Base-by-base conservation (phyloP, 2,888 invertebrate species). In the Xestobium rufovillosum region DNA sequence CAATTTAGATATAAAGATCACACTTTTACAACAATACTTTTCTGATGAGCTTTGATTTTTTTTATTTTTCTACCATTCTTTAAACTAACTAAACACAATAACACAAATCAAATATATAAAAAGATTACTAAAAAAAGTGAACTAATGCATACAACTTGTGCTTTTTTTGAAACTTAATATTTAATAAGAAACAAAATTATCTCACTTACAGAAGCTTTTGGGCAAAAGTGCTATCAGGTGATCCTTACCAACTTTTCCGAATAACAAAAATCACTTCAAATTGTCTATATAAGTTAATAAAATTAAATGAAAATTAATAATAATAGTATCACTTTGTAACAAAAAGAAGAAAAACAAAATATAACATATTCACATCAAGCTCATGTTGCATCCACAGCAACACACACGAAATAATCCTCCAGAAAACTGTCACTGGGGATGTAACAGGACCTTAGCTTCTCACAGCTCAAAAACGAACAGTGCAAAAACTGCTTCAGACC, bases 251-350 rank as follows among this genome's bases (percentile, higher is more conserved):
- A n/a, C n/a, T n/a, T n/a, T n/a, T n/a, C n/a, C n/a, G n/a, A n/a
- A n/a, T n/a, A n/a, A n/a, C n/a, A n/a, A n/a, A n/a, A n/a, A n/a
- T n/a, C n/a, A n/a, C n/a, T n/a, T n/a, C n/a, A n/a, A n/a, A n/a
- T n/a, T n/a, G n/a, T n/a, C 50, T 56, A 48, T 52, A 57, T 54
- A 58, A 59, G 55, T 60, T 58, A 62, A 61, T 57, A 55, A 55
- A 55, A 57, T 52, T 39, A 43, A 57, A 55, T 56, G 58, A 59
- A 53, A 19, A 19, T n/a, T 50, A 59, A 57, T 54, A 55, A 59
- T 52, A 52, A 56, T 56, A 56, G 57, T 61, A 61, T 63, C 62
- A 63, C 63, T 58, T 61, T 60, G 53, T 60, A 62, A 62, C 61
- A 61, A 60, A 56, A 44, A 49, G 38, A 19, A 19, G 23, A 19